Base-by-base conservation (phyloP, 2,113 vertebrate species). In the Apaloderma vittatum region DNA sequence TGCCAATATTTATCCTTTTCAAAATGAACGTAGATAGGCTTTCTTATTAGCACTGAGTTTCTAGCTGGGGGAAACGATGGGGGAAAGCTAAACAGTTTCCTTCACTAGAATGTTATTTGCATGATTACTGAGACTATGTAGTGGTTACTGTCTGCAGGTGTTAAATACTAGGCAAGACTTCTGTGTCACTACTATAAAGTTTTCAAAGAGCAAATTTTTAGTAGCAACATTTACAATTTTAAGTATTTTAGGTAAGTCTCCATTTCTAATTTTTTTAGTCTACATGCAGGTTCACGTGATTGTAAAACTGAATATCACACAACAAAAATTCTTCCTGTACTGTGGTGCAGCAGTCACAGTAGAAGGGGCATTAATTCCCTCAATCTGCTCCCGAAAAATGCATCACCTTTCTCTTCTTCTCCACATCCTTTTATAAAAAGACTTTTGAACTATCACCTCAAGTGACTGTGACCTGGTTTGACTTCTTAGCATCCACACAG, bases 91-190 rank as follows among this genome's bases (percentile, higher is more conserved):
- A 96, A 83, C 16, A 94, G 80, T 92, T 96, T 95, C 63, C 87
- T 96, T 86, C 85, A 93, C 96, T 97, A 93, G 66, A 94, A 94
- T 16, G 24, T 59, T 89, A 63, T 70, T 97, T 90, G 72, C 72
- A 29, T 93, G 93, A 97, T 97, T 94, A 94, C 80, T 74, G 61
- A 88, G 62, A 58, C 79, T 48, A 87, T 21, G 21, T 97, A 97
- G 96, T 96, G 97, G 94, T 81, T 96, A 79, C 76, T 22, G 34
- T 65, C 68, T 71, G 85, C 96, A 98, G 95, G 80, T 95, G 95
- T 83, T 91, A 94, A 93, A 75, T 36, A 48, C 46, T 79, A 91
- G 75, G 66, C 57, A 92, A 90, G 54, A 73, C 9, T 85, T 81
- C 17, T 43, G 43, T 80, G 66, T 84, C 72, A 79, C 51, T 32